Evolutionary conservation across 2,888 invertebrate species (phyloP).

Genomic region (Podabrus alpinus): DNA sequence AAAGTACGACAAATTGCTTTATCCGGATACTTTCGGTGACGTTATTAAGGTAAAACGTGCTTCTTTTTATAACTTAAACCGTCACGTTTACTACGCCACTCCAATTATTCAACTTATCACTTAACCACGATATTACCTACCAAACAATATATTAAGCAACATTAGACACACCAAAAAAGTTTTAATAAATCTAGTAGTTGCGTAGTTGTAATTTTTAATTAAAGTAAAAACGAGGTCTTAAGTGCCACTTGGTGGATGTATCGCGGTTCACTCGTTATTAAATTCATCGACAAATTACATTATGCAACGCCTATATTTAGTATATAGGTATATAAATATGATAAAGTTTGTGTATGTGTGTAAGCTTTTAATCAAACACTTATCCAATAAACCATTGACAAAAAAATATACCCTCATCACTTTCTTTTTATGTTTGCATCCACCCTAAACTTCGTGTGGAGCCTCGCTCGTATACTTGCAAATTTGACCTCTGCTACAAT

Average conservation of each 20-base stretch:
- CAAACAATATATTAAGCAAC: neutral
- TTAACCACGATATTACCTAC: neutral
- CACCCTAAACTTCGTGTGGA: neutral
- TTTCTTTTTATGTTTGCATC: neutral
- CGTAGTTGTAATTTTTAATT: neutral
- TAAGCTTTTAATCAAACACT: neutral
- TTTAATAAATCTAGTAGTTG: neutral
- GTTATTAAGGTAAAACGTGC: conserved; percentile 13
- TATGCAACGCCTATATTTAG: no score
- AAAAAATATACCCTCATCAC: neutral
- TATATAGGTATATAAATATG: neutral
- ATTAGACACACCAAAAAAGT: neutral
- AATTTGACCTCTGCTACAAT: neutral
- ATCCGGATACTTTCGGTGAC: conserved; percentile 16
- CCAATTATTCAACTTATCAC: neutral
- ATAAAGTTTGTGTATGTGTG: neutral
- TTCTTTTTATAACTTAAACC: conserved; percentile 8
- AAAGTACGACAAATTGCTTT: conserved; percentile 23
- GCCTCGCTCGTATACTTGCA: neutral
- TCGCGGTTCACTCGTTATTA: neutral
- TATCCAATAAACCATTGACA: neutral
- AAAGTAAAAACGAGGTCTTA: neutral
- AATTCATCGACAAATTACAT: neutral
- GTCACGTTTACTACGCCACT: neutral
- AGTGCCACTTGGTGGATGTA: no score